Base-by-base conservation (phyloP, 30 jellyfish, hydroid and myxozoan species). In the Catostylus mosaicus region DNA sequence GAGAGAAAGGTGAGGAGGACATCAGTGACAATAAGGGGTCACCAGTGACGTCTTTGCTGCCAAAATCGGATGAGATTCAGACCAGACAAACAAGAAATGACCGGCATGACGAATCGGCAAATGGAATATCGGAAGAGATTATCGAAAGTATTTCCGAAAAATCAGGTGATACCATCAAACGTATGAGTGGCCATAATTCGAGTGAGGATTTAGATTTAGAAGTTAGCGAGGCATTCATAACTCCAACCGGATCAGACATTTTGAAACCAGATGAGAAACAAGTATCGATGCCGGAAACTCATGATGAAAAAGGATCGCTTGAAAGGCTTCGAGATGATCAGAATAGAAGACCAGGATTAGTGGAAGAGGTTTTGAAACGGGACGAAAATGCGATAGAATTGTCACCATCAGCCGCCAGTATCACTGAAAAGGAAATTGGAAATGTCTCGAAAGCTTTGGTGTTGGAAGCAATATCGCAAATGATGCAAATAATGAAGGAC, bases 161-260 rank as follows among this genome's bases (percentile, higher is more conserved):
- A 24, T 52, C 83, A 14, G 86, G 69, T n/a, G 89, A 86, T 65
- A 65, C 81, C 0, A 56, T 66, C 68, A 64, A 86, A 22, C 73
- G 81, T 3, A 64, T 88, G 92, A 65, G 37, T 27, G 63, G 86
- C n/a, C 75, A 70, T 35, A 79, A 18, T 24, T 54, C 62, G 30
- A 65, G 30, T 27, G 88, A 30, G 0, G 84, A 83, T 4, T 73
- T 80, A 10, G 87, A 35, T 22, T 29, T 80, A n/a, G 90, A 75
- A 36, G 67, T 72, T 9, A 67, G 75, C 29, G 97, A 89, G 56
- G 92, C 91, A 29, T 82, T 85, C 77, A 62, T 89, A 19, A 33
- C 84, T 4, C 97, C 97, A 0, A 1, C 83, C 8, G 76, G 61
- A 32, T 27, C 51, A 4, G 92, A 61, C 23, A 67, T 32, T n/a